Evolutionary conservation across 2,888 invertebrate species (phyloP), one percentile per base, ranked within the genome.

Genomic region (Parnassius glacialis): DNA sequence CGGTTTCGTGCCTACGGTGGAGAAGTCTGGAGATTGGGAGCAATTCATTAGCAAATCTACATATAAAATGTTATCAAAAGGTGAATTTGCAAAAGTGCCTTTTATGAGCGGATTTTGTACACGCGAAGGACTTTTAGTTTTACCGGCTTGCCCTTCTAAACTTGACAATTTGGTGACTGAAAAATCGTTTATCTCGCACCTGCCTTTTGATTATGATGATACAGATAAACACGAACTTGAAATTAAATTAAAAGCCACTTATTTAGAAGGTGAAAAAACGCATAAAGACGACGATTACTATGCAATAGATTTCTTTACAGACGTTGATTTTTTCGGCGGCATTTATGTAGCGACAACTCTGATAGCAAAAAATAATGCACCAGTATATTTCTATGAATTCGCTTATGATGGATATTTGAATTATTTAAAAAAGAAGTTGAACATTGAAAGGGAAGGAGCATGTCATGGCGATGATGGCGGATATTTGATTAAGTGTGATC

Each of bases 391-490:
- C 10, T 94, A 93, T 68, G 89, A 92, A 61, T 94, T 94, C 72
- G 82, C 92, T 1, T 94, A 93, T 64, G 89, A 92, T 51, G 93
- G 94, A 2, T 80, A 78, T 12, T 79, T 93, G 3, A 93, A 93
- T 73, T 84, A 90, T 64, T 78, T 87, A 20, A 93, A 94, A 68
- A 85, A 83, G 59, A 73, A 83, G 10, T 72, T 83, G 11, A 81
- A 85, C 42, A 81, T 92, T 12, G 67, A 85, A 1, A 78, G 90
- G 0, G 74, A 81, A 67, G 94, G 94, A 3, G 91, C 93, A 0
- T 91, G 92, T 47, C 94, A 94, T 71, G 92, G 86, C 0, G 94
- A 94, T 67, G 94, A 94, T 0, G 78, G 93, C 0, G 92, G 92
- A 11, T 94, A 94, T 68, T 64, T 94, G 1, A 89, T 94, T 42